Base-by-base conservation (phyloP, 2,797 vertebrate genomes). In the Sebastes jordani region DNA sequence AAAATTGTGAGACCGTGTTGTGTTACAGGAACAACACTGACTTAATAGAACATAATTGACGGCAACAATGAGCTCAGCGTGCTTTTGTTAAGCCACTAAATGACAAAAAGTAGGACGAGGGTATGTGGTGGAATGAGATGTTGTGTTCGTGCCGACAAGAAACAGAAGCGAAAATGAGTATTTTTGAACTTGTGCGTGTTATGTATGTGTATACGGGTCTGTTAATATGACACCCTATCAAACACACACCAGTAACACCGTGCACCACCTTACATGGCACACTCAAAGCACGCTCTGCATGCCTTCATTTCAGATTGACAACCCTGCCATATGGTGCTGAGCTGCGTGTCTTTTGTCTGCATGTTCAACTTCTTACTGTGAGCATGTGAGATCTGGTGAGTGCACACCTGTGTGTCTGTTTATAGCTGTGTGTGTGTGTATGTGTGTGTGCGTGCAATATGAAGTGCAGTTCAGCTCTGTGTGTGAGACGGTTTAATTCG, bases 241-340 rank as follows among this genome's bases (percentile, higher is more conserved):
- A 82, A 86, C 60, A 71, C 80, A 72, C 81, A 68, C 11, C 62
- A 65, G 61, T 6, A 75, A 71, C 52, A 62, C 14, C 71, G 62
- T 46, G 62, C 76, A 78, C 71, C 74, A 74, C 74, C 76, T 78
- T 78, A 85, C 85, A 71, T 30, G 80, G 54, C 38, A 69, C 76
- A 61, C 71, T 84, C 29, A 88, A 84, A 87, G 78, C 60, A 29
- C 16, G 23, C 87, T 64, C 64, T 27, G 75, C 85, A 60, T 68
- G 73, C 82, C 78, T 87, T 78, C 71, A 70, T 73, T 81, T 78
- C 63, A 77, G 86, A 92, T 72, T 86, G 89, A 92, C 88, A 89
- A 72, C 76, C 54, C 81, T 83, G 76, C 89, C 92, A 88, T 91
- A 93, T 92, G 92, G 82, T 74, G 64, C 82, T 25, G 70, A 76